phyloP scores from a whole-genome alignment of 2,113 vertebrate species.

The Spheniscus mendiculus region DNA sequence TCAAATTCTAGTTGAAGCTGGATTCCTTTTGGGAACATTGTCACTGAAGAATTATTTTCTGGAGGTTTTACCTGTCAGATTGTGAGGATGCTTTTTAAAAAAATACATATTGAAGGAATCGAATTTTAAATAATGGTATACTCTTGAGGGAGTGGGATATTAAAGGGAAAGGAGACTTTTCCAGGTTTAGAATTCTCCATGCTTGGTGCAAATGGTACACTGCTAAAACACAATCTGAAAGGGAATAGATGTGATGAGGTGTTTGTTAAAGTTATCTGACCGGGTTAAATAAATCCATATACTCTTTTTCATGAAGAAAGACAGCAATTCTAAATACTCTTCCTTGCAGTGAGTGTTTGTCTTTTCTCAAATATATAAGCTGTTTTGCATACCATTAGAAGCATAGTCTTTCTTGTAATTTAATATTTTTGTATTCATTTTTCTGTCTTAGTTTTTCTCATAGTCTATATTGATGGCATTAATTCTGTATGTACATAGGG shows the following conservation, averaged over 20 bases:
- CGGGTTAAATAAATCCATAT: background rate
- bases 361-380: background rate
- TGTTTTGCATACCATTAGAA: background rate
- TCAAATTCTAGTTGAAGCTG: slow-evolving; percentile 39
- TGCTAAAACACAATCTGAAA: background rate
- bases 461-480: background rate
- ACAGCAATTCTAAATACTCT: background rate
- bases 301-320: background rate
- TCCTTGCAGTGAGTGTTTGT: background rate
- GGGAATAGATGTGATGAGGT: background rate
- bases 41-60: slow-evolving; percentile 21
- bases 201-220: background rate
- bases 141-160: background rate
- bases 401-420: background rate
- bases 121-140: slow-evolving; percentile 9
- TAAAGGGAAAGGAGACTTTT: background rate
- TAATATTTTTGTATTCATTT: background rate
- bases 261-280: background rate
- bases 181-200: background rate
- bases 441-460: background rate
- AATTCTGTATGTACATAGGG: background rate
- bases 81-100: slow-evolving; percentile 9
- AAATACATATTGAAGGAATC: background rate
- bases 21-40: slow-evolving; percentile 30
- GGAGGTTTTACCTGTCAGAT: slow-evolving; percentile 31